Percentiles rank a stretch among this genome's conserved stretches.
Conservation (phyloP, 37 sponge, comb jelly and placozoan species). For the Petrosia ficiformis region DNA sequence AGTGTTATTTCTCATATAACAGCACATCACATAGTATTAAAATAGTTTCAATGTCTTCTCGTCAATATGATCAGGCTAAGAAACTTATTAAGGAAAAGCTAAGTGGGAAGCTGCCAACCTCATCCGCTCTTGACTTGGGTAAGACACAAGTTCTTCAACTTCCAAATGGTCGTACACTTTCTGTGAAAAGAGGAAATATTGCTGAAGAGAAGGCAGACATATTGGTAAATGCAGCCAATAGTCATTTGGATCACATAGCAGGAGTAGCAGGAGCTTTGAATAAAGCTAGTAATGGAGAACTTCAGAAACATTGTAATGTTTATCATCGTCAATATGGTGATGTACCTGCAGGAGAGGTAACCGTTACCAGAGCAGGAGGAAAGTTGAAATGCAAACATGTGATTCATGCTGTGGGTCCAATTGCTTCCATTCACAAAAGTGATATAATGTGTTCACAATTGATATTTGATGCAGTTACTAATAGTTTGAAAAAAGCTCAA, state of each 20-base stretch:
- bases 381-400: constrained; percentile 41
- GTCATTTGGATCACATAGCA: constrained; percentile 39
- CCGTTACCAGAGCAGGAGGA: constrained; percentile 54
- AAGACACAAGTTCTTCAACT: not conserved
- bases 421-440: not conserved
- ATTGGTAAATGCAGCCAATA: constrained; percentile 80
- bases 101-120: not conserved
- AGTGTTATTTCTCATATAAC: not conserved
- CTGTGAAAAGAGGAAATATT: constrained; percentile 57
- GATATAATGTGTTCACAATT: constrained; percentile 16
- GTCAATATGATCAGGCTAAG: constrained; percentile 49
- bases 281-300: constrained; percentile 34
- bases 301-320: constrained; percentile 29
- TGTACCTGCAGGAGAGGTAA: constrained; percentile 46
- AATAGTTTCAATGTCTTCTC: constrained; percentile 26
- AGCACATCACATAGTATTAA: not conserved
- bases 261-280: constrained; percentile 70
- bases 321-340: constrained; percentile 2
- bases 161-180: constrained; percentile 27
- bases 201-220: constrained; percentile 46
- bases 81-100: constrained; percentile 7
- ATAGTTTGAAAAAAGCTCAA: constrained; percentile 21
- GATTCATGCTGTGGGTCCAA: constrained; percentile 75
- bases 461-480: constrained; percentile 21
- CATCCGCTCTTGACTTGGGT: not conserved